phyloP scores from a whole-genome alignment of 1,140 invertebrate genomes.

The Himalopsyche phryganea region DNA sequence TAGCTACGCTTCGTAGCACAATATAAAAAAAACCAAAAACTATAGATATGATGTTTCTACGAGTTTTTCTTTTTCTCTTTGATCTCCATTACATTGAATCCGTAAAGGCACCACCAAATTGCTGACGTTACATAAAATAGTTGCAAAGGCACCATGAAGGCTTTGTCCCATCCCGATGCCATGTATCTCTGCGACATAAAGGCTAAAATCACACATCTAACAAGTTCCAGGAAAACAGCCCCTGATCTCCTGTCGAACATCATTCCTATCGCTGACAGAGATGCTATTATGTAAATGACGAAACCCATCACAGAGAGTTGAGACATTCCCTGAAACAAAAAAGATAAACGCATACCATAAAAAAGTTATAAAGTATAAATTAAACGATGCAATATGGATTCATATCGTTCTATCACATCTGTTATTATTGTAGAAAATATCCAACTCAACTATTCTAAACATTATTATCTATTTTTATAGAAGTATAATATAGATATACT shows the following conservation, averaged over 20 bases:
- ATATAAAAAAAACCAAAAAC: too few species aligned
- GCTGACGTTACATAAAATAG: conserved; percentile 27
- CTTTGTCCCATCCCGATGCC: conserved; percentile 10
- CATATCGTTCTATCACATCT: too few species aligned
- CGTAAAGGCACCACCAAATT: conserved; percentile 29
- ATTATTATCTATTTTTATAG: too few species aligned
- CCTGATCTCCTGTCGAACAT: conserved; percentile 60
- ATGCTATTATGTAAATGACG: conserved; percentile 62
- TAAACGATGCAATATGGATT: too few species aligned
- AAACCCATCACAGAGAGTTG: conserved; percentile 55
- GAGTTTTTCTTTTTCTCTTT: conserved; percentile 18
- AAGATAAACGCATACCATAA: conserved; percentile 12
- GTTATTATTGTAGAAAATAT: too few species aligned
- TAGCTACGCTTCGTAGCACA: too few species aligned
- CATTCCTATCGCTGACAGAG: conserved; percentile 66
- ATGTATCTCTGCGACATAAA: conserved; percentile 16
- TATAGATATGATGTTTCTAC: too few species aligned
- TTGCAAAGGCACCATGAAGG: conserved; percentile 18
- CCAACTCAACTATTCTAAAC: too few species aligned
- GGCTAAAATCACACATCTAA: conserved; percentile 53
- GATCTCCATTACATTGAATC: conserved; percentile 27
- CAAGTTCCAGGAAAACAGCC: conserved; percentile 53
- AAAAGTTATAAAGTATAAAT: not conserved
- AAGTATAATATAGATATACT: too few species aligned
- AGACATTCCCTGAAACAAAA: conserved; percentile 56